A percentile compares a stretch with the other conserved stretches of the same genome.
phyloP scores from a whole-genome alignment of 2,888 invertebrate species.

The Parelbella ahira region DNA sequence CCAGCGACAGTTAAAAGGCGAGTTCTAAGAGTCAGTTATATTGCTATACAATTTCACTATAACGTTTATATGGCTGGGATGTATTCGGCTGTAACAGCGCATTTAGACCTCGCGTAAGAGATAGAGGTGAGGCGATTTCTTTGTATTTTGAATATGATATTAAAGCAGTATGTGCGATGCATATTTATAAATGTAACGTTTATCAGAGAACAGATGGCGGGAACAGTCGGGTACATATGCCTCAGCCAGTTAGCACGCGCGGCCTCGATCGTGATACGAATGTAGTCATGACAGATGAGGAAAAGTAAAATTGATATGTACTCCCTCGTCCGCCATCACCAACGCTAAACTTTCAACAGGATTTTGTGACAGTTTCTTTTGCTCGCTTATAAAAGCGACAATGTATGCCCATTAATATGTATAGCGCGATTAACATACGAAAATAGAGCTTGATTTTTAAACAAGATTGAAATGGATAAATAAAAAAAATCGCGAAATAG shows the following conservation, averaged over 20 bases:
- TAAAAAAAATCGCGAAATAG: constrained; percentile 1
- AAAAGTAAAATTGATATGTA: constrained; percentile 76
- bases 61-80: too few relatives aligned
- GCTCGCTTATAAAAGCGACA: constrained; percentile 23
- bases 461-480: constrained; percentile 16
- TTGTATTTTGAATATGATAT: too few relatives aligned
- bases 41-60: too few relatives aligned
- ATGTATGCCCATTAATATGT: constrained; percentile 15
- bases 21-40: too few relatives aligned
- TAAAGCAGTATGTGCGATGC: neutral
- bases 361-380: constrained; percentile 43
- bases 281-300: constrained; percentile 63
- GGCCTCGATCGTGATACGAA: constrained; percentile 73
- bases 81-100: too few relatives aligned
- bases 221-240: constrained; percentile 27
- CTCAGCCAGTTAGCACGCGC: constrained; percentile 60
- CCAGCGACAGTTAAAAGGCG: too few relatives aligned
- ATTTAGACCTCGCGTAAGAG: too few relatives aligned
- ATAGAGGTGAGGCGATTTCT: too few relatives aligned
- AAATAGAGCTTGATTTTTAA: constrained; percentile 11
- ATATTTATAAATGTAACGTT: constrained; percentile 31
- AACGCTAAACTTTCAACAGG: constrained; percentile 70
- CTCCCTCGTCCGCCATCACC: constrained; percentile 52
- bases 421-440: constrained; percentile 9
- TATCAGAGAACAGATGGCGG: constrained; percentile 32